A percentile compares a stretch with the other conserved stretches of the same genome.
phyloP scores from a whole-genome alignment of 1,140 invertebrate species.

The Cyrtorhinus lividipennis region DNA sequence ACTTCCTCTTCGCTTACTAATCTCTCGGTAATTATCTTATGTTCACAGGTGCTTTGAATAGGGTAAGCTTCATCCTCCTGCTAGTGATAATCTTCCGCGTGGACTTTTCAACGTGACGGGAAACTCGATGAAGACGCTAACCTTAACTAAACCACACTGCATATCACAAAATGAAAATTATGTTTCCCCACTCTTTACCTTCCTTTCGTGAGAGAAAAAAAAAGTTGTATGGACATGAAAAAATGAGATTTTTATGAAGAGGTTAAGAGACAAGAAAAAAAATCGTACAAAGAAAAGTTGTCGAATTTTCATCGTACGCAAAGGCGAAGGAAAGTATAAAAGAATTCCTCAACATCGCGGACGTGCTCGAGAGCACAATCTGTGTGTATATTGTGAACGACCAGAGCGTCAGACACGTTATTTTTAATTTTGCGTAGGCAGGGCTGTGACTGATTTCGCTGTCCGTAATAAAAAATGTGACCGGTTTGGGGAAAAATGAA shows the following conservation, averaged over 20 bases:
- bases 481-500: too few relatives aligned
- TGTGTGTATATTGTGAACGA: too few relatives aligned
- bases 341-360: too few relatives aligned
- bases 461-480: too few relatives aligned
- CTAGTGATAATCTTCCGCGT: not conserved
- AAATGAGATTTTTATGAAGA: not conserved
- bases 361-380: too few relatives aligned
- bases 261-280: too few relatives aligned
- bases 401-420: too few relatives aligned
- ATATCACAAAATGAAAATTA: not conserved
- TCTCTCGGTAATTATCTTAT: too few relatives aligned
- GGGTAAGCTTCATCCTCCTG: not conserved
- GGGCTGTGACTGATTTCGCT: not conserved
- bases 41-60: not conserved
- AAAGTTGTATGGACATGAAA: not conserved
- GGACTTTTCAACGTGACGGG: not conserved
- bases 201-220: not conserved
- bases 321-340: too few relatives aligned
- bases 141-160: not conserved
- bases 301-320: too few relatives aligned
- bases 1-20: too few relatives aligned
- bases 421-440: not conserved
- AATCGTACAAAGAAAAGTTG: too few relatives aligned
- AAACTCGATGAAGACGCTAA: not conserved
- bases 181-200: not conserved